A percentile compares a stretch with the other conserved stretches of the same genome.
phyloP scores from a whole-genome alignment of 2,797 vertebrate species.

The Phaenicophaeus curvirostris region DNA sequence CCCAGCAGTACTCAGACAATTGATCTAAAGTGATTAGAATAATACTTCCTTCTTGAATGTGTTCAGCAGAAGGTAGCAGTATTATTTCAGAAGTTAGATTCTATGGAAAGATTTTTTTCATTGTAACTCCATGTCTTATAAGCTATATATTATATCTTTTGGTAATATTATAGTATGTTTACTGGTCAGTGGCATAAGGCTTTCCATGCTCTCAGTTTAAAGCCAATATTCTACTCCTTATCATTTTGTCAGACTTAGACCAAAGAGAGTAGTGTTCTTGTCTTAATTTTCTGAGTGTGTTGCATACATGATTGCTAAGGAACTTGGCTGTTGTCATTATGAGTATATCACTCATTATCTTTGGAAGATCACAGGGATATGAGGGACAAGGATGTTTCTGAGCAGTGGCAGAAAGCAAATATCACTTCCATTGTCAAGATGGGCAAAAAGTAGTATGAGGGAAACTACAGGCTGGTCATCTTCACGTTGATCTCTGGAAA shows the following conservation, averaged over 20 bases:
- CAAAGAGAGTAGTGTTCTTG: neutral
- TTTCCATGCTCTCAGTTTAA: neutral
- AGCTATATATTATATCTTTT: neutral
- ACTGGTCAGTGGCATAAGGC: neutral
- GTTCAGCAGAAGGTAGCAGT: fast-evolving
- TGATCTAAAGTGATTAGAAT: neutral
- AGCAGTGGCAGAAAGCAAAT: neutral
- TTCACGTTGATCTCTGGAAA: neutral
- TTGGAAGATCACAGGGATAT: neutral
- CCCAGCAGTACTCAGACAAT: neutral
- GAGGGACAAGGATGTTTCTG: neutral
- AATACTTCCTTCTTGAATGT: neutral
- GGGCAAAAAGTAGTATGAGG: neutral
- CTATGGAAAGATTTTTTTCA: neutral
- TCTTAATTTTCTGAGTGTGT: neutral
- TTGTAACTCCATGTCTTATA: neutral
- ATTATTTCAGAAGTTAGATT: neutral
- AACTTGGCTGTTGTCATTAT: neutral
- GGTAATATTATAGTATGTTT: neutral
- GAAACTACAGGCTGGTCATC: neutral
- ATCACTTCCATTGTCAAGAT: neutral
- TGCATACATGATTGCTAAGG: neutral
- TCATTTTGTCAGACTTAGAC: neutral
- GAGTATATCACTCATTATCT: neutral
- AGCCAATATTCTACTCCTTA: neutral